Evolutionary conservation across 2,888 invertebrate genomes (phyloP), one percentile per base, ranked within the genome.

Genomic region (Neria commutata): DNA sequence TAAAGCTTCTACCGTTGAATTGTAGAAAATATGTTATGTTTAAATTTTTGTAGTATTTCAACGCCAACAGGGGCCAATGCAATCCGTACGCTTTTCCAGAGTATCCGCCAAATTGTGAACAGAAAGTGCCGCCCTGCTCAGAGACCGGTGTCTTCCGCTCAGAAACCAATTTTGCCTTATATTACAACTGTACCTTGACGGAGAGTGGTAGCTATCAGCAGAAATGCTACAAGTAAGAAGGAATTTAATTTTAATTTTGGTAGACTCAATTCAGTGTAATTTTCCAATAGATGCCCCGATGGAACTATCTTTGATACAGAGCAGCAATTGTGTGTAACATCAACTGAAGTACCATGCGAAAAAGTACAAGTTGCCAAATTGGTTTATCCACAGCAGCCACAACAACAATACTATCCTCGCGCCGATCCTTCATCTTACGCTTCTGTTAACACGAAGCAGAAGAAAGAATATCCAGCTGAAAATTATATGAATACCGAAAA

Each of bases 121-220:
- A 67, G 23, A 78, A 77, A 51, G 83, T 78, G 56, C 82, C 81
- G 11, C 73, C 78, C 2, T 83, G 83, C 64, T 58, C 67, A 3
- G 67, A 70, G 47, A 74, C 77, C 46, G 83, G 83, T 34, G 72
- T 71, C 17, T 83, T 78, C 61, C 68, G 78, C 29, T 80, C 79
- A 2, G 75, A 77, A n/a, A 66, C 67, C 2, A 78, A 83, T 61
- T 83, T 83, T 53, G 71, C 75, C 0, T 57, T 82, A 11, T 84
- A 83, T 61, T 84, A 83, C 59, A 78, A 75, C 1, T 84, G 84
- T 62, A 77, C 72, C 23, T 62, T 73, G 24, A 77, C 76, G 45
- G 55, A 64, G 0, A 76, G 71, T 56, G 78, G 80, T 8, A 71
- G 69, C 5, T 80, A 80, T 61, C 64, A 76, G 56, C 83, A 82